Conservation (phyloP, 2,797 vertebrate species). For the Poecile montanus region DNA sequence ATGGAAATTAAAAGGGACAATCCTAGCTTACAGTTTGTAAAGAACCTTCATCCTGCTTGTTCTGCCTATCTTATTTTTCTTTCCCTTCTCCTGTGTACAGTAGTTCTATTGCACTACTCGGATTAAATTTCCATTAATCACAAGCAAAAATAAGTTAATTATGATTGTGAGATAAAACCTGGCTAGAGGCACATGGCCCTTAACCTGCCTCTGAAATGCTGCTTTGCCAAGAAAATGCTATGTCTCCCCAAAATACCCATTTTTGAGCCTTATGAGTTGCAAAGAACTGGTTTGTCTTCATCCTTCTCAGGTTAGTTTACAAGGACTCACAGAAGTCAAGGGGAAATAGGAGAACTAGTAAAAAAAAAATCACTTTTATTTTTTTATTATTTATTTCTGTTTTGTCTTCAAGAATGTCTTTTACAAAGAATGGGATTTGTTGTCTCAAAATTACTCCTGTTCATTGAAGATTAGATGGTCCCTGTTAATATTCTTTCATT, state of each 20-base stretch:
- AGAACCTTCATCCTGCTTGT: not conserved
- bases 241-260: not conserved
- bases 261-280: not conserved
- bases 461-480: not conserved
- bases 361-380: not conserved
- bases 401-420: not conserved
- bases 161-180: not conserved
- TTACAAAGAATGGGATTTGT: not conserved
- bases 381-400: not conserved
- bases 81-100: not conserved
- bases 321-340: not conserved
- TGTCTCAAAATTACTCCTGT: not conserved
- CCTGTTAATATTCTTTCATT: not conserved
- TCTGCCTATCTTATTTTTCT: not conserved
- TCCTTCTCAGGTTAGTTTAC: not conserved
- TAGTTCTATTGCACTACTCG: not conserved
- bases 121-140: not conserved
- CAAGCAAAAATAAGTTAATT: not conserved
- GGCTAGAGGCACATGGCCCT: not conserved
- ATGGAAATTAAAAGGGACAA: not conserved
- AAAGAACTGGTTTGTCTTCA: not conserved
- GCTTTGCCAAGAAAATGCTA: not conserved
- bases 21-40: not conserved
- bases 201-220: not conserved
- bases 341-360: not conserved